Conservation (phyloP, 2,797 vertebrate genomes). For the Schizopygopsis pylzovi region DNA sequence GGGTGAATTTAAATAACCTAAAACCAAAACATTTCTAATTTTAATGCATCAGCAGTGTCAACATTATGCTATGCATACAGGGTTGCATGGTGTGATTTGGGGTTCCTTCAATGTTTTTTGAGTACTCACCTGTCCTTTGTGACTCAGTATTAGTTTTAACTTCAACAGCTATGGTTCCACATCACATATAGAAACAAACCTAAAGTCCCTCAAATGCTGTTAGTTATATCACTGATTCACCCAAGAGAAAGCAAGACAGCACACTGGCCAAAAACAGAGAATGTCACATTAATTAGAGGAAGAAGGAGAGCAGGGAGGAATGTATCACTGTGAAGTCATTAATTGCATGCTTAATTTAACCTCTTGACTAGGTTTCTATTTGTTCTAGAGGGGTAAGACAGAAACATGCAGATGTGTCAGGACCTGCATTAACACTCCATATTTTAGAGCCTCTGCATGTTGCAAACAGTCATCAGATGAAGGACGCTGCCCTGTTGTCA, state of each 20-base stretch:
- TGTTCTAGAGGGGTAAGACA: constrained; percentile 62
- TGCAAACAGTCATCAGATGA: constrained; percentile 66
- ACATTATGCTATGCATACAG: not conserved
- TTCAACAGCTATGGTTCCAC: constrained; percentile 31
- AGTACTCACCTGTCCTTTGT: not conserved
- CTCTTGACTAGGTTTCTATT: constrained; percentile 65
- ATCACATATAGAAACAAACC: constrained; percentile 20
- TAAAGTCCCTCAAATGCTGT: constrained; percentile 24
- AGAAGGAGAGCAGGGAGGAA: constrained; percentile 65
- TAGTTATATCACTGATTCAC: constrained; percentile 53
- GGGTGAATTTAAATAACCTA: not conserved
- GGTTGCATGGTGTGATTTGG: not conserved
- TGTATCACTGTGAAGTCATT: constrained; percentile 73
- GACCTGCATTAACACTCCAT: constrained; percentile 82
- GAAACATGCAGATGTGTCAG: constrained; percentile 72
- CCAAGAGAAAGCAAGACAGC: constrained; percentile 50
- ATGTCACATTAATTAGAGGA: constrained; percentile 78
- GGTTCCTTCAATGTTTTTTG: not conserved
- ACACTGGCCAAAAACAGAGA: constrained; percentile 65
- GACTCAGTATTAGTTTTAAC: not conserved
- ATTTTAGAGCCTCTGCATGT: constrained; percentile 77
- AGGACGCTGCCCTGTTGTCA: constrained; percentile 74
- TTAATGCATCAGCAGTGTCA: not conserved
- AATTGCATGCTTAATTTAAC: constrained; percentile 76
- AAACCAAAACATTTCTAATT: not conserved